These are phyloP conservation scores for Brachystomella parvula DNA, from an alignment of 1,140 invertebrate species.

Conservation along the genomic window DNA sequence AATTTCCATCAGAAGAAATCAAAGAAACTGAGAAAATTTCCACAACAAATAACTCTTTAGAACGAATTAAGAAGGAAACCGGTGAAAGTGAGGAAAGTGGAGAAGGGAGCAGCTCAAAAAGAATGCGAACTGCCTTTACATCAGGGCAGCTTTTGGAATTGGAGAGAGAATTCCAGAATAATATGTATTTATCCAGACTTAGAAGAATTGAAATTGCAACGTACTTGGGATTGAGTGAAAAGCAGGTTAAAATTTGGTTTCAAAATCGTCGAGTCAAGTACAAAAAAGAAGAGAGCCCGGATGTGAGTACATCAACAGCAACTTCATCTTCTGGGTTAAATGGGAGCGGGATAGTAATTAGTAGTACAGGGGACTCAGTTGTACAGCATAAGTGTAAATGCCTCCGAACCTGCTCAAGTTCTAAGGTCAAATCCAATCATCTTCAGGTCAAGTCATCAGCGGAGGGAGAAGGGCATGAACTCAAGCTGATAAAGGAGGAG, in stretches of 20 bases:
- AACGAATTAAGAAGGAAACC: background rate
- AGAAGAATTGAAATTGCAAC: constrained; percentile 54
- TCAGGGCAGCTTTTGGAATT: constrained; percentile 52
- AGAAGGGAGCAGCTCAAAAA: constrained; percentile 40
- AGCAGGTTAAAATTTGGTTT: constrained; percentile 82
- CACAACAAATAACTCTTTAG: background rate
- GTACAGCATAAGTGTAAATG: constrained; percentile 6
- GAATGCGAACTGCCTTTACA: constrained; percentile 54
- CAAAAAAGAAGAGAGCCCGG: constrained; percentile 65
- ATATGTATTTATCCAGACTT: constrained; percentile 53
- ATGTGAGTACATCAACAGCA: constrained; percentile 19
- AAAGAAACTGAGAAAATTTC: background rate
- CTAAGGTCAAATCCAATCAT: background rate
- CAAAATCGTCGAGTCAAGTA: constrained; percentile 65
- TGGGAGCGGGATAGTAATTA: background rate
- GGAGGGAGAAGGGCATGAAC: background rate
- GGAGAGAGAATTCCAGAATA: constrained; percentile 51
- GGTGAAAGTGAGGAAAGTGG: constrained; percentile 10
- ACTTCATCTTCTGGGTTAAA: constrained; percentile 7
- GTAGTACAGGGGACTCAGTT: background rate
- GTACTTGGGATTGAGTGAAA: constrained; percentile 69
- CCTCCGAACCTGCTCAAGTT: constrained; percentile 4
- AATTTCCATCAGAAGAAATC: background rate
- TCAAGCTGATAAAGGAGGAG: background rate
- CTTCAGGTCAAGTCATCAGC: background rate